Evolutionary conservation across 1,140 invertebrate species (phyloP), one percentile per base, ranked within the genome.

Genomic region (Leptinotarsa texana): DNA sequence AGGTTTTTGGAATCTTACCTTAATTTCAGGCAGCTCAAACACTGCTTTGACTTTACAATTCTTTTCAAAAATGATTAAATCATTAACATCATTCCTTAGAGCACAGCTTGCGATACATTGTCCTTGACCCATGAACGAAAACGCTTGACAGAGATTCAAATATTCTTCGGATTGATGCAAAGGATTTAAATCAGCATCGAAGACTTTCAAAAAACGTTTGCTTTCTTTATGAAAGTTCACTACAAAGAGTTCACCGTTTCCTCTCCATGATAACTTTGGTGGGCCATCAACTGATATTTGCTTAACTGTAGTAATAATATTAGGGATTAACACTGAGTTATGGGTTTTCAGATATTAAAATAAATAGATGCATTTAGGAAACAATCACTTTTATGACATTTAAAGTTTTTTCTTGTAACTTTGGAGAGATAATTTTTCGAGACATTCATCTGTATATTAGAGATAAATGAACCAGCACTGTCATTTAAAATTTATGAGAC

Each of bases 1-100:
- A 42, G 33, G 33, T 42, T 42, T 42, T 42, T 42, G 33, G 8
- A 42, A 6, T 42, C 51, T 78, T 71, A 81, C 80, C 72, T 66
- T 71, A 27, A 33, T 68, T 63, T 79, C 75, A 21, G 57, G 66
- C 17, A 77, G 13, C 2, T 71, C 63, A 69, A 76, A 81, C 33
- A 66, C 63, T 13, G 73, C 77, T 66, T 75, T 77, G 4, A 76
- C 72, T 42, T 76, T 74, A 49, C 80, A 80, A 63, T 81, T 81
- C 63, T 81, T 81, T 62, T 81, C 80, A 72, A 78, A 81, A 62
- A 81, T 77, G n/a, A 81, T 72, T 18, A 81, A 69, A 42, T 67
- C 66, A 57, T 78, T 75, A 61, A 21, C 18, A 15, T 76, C 51
- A 22, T 74, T 62, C 22, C 33, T 22, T 33, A 17, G 22, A 72